These are phyloP conservation scores for Parasteatoda tepidariorum DNA, from an alignment of 1,140 invertebrate genomes.

Conservation along the genomic window DNA sequence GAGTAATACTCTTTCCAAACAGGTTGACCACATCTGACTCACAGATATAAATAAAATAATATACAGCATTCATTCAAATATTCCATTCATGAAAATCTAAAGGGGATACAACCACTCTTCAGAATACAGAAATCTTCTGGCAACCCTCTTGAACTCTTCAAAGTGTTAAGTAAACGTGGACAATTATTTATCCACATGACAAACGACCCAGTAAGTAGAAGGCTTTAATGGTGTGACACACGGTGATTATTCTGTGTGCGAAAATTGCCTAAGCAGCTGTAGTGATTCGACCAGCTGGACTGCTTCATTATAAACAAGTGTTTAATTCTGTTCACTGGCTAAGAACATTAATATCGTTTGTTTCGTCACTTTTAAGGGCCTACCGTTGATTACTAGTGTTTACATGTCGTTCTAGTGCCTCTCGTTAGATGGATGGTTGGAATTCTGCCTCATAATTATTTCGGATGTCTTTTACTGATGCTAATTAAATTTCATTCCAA, in stretches of 20 bases:
- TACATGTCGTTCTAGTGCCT: neutral
- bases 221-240: neutral
- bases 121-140: too few relatives aligned
- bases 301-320: slow-evolving; percentile 14
- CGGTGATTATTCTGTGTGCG: slow-evolving; percentile 2
- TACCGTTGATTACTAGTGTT: neutral
- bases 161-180: neutral
- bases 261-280: neutral
- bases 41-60: too few relatives aligned
- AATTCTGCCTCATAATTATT: neutral
- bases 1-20: too few relatives aligned
- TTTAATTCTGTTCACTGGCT: neutral
- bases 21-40: too few relatives aligned
- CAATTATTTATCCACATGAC: neutral
- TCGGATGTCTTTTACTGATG: neutral
- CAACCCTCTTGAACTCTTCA: too few relatives aligned
- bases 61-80: too few relatives aligned
- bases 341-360: neutral
- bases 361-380: neutral
- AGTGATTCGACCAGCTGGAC: neutral
- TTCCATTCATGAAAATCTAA: too few relatives aligned
- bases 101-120: too few relatives aligned
- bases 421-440: neutral
- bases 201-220: neutral
- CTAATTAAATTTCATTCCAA: neutral